These are phyloP conservation scores for Dasyornis broadbenti DNA, from an alignment of 2,113 vertebrate genomes.

Conservation along the genomic window DNA sequence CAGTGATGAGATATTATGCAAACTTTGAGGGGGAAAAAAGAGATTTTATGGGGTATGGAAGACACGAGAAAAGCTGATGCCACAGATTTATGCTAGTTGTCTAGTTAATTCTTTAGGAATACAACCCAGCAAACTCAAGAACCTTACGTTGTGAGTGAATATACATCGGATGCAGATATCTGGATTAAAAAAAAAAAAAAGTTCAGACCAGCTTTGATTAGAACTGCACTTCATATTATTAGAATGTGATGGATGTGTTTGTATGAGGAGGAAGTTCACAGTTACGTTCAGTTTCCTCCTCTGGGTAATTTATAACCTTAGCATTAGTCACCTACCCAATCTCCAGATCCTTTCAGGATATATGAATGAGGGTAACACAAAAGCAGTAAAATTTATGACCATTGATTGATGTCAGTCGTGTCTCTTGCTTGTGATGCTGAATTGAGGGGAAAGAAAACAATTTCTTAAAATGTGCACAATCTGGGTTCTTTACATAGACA, in stretches of 20 bases:
- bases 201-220: background rate
- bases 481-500: background rate
- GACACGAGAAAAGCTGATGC: background rate
- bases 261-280: background rate
- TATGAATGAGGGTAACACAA: background rate
- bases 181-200: background rate
- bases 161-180: background rate
- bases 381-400: background rate
- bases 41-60: background rate
- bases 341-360: background rate
- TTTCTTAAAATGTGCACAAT: background rate
- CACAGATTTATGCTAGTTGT: background rate
- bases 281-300: background rate
- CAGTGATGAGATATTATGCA: background rate
- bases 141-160: background rate
- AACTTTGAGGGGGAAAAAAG: background rate
- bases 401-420: background rate
- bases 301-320: background rate
- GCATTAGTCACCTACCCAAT: conserved; percentile 48
- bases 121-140: background rate
- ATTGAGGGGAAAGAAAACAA: background rate
- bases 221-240: background rate
- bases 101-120: background rate
- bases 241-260: conserved; percentile 18
- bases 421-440: background rate